A percentile compares a stretch with the other conserved stretches of the same genome.
Conservation (phyloP, 2,113 vertebrate genomes). For the Cyphotilapia sp. region DNA sequence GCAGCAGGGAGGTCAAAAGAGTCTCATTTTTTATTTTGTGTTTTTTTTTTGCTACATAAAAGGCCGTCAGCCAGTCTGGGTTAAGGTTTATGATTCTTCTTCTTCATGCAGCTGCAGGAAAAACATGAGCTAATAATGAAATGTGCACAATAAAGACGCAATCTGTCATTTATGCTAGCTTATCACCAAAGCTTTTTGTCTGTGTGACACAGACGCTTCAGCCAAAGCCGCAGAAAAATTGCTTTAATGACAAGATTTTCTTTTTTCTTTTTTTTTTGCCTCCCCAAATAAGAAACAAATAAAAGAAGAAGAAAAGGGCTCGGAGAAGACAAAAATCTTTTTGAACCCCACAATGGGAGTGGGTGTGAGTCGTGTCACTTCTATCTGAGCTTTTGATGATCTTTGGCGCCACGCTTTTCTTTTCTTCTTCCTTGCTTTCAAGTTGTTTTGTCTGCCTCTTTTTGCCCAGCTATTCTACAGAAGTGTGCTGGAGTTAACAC, state of each 20-base stretch:
- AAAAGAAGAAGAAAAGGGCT: constrained; percentile 1
- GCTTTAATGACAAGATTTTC: constrained; percentile 53
- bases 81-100: neutral
- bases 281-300: constrained; percentile 51
- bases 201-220: constrained; percentile 18
- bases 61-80: constrained; percentile 4
- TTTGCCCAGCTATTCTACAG: constrained; percentile 12
- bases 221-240: constrained; percentile 42
- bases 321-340: constrained; percentile 36
- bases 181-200: constrained; percentile 38
- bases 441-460: constrained; percentile 45
- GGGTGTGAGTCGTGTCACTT: constrained; percentile 49
- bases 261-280: constrained; percentile 8
- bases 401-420: constrained; percentile 42
- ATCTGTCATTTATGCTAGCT: constrained; percentile 37
- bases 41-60: neutral
- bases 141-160: constrained; percentile 32
- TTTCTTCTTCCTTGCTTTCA: constrained; percentile 41
- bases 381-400: constrained; percentile 50
- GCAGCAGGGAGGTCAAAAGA: neutral
- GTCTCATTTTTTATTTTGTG: neutral
- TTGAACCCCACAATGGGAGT: constrained; percentile 43
- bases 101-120: neutral
- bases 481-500: constrained; percentile 43
- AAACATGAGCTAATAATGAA: constrained; percentile 26